These are phyloP conservation scores for Adelphocoris suturalis DNA, from an alignment of 2,888 invertebrate genomes.

Conservation along the genomic window DNA sequence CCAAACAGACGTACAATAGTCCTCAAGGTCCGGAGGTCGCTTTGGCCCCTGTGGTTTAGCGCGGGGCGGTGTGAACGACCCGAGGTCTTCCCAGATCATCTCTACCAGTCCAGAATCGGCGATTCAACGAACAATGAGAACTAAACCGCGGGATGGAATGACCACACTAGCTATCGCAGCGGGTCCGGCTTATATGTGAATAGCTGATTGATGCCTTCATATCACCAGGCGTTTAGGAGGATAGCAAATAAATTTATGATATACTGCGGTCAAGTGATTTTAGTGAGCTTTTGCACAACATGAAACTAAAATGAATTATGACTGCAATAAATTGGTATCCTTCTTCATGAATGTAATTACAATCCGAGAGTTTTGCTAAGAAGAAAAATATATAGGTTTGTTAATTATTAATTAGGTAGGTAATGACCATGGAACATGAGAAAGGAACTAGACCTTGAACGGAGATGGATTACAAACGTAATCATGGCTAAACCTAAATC, in stretches of 20 bases:
- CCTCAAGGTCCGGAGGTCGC: conserved; percentile 31
- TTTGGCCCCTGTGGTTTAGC: neutral
- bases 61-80: neutral
- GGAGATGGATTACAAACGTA: neutral
- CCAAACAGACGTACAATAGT: conserved; percentile 24
- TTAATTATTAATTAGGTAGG: neutral
- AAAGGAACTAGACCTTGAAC: neutral
- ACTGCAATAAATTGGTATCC: no score
- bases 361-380: neutral
- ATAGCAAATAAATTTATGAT: no score
- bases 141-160: neutral
- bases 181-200: neutral
- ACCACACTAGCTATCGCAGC: neutral
- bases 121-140: neutral
- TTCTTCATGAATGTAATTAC: no score
- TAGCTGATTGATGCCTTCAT: neutral
- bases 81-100: neutral
- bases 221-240: no score
- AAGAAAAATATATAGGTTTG: neutral
- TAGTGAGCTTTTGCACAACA: no score
- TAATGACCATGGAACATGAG: neutral
- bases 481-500: neutral
- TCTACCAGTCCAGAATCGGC: neutral
- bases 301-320: no score
- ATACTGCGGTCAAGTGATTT: no score